Evolutionary conservation across 2,888 invertebrate genomes (phyloP), one percentile per base, ranked within the genome.

Genomic region (Unio delphinus): DNA sequence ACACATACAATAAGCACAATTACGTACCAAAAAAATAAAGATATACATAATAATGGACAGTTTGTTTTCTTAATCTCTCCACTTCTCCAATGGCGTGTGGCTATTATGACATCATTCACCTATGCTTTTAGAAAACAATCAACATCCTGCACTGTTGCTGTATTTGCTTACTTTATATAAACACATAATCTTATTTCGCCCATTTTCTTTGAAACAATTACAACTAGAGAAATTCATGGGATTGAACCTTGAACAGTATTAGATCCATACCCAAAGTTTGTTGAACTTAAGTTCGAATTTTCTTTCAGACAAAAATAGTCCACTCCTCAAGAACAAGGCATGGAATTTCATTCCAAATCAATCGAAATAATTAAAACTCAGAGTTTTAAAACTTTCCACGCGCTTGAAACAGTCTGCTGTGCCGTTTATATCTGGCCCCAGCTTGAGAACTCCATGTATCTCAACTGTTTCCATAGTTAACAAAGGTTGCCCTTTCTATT

Each of bases 141-240:
- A 1, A 5, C 7, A 1, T 34, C 34, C 34, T 6, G 3, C 34
- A 34, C 26, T 7, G 6, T 26, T 58, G n/a, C 11, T 7, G n/a
- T 67, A 67, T n/a, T 67, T 54, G 58, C 67, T 7, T 34, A 7
- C 4, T 7, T 34, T 6, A 34, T 34, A 34, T 34, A 1, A 7
- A 7, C 34, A 34, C 4, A 70, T 4, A 76, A 26, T 23, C 76
- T 17, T 17, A 71, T 65, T 54, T 76, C 73, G n/a, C 72, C 70
- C 60, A 73, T 69, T 30, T 66, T 65, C 61, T 74, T 78, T 4
- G 68, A 76, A 3, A 75, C 75, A 4, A 74, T 71, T 23, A 78
- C 70, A 23, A 77, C 57, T 55, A 70, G 75, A 56, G 63, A 65
- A 11, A 74, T 70, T 65, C 72, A 76, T 15, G 69, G 26, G 45